Base-by-base conservation (phyloP, 2,888 invertebrate species). In the Onthophagus sagittarius region DNA sequence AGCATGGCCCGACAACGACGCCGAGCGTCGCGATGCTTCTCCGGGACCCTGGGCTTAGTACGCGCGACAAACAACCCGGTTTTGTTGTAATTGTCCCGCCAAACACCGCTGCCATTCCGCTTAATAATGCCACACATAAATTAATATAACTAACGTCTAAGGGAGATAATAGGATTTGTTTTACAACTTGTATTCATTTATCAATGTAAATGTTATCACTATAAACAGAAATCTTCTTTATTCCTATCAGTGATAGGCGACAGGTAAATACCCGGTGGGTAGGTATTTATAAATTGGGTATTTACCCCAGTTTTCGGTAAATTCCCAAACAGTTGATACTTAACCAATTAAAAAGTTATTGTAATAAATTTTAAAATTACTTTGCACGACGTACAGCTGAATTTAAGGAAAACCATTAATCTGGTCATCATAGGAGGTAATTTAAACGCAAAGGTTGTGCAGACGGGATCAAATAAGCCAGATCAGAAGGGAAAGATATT, bases 101-200 rank as follows among this genome's bases (percentile, higher is more conserved):
- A 80, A 83, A 83, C 83, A 82, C 79, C 79, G 81, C 39, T 11
- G 39, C 39, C 83, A 82, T 82, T 83, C 82, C 81, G 81, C 82
- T 83, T 83, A 84, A 84, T 84, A 84, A 83, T 81, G 82, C 82
- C 82, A 84, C 83, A 84, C 84, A 84, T 83, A 84, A 85, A 85
- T 85, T 85, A 84, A 84, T 84, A 83, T 83, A 82, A 83, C 83
- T 83, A 83, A 82, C 82, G 81, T 80, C 82, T 80, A 81, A 80
- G 78, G 78, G 78, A 77, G 77, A 79, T 78, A 79, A 81, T 78
- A 82, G 81, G 82, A 81, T 82, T 82, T 82, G 81, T 79, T 81
- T 81, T 80, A 83, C 82, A 82, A 78, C 80, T 78, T 82, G 83
- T 82, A 80, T 79, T 80, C 81, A 81, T 82, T 81, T 78, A 78